phyloP scores from a whole-genome alignment of 1,140 invertebrate species.

The Aphelinus certus region DNA sequence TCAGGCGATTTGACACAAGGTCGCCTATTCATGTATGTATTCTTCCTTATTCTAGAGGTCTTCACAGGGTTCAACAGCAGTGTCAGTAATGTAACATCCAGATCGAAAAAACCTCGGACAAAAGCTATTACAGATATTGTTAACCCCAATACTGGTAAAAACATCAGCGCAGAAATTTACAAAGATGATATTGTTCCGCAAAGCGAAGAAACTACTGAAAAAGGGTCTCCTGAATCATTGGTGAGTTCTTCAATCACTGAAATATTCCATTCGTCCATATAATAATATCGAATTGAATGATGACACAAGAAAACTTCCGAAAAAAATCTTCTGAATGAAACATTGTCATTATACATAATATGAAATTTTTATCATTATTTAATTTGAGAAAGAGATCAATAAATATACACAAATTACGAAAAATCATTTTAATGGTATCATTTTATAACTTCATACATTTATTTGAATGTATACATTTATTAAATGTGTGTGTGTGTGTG shows the following conservation, averaged over 20 bases:
- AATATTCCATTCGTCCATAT: too few relatives aligned
- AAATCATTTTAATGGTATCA: too few relatives aligned
- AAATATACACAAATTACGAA: too few relatives aligned
- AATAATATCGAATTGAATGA: too few relatives aligned
- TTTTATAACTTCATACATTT: too few relatives aligned
- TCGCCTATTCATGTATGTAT: background rate
- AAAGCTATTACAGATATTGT: constrained; percentile 58
- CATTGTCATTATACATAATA: too few relatives aligned
- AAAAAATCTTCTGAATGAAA: too few relatives aligned
- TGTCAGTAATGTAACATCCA: constrained; percentile 47
- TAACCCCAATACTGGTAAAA: constrained; percentile 59
- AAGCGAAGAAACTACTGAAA: constrained; percentile 52
- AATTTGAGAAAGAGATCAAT: too few relatives aligned
- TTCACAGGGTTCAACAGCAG: constrained; percentile 55
- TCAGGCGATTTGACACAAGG: background rate
- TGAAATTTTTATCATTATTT: too few relatives aligned
- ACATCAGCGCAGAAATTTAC: constrained; percentile 57
- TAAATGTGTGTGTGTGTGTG: too few relatives aligned
- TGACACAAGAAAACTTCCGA: too few relatives aligned
- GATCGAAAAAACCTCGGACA: constrained; percentile 48
- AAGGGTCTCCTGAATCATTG: constrained; percentile 54
- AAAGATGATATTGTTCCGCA: constrained; percentile 41
- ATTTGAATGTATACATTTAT: too few relatives aligned
- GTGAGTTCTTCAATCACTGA: constrained; percentile 43
- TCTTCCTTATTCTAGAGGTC: constrained; percentile 46